phyloP scores from a whole-genome alignment of 1,140 invertebrate species.

The Phenacoccus solenopsis region DNA sequence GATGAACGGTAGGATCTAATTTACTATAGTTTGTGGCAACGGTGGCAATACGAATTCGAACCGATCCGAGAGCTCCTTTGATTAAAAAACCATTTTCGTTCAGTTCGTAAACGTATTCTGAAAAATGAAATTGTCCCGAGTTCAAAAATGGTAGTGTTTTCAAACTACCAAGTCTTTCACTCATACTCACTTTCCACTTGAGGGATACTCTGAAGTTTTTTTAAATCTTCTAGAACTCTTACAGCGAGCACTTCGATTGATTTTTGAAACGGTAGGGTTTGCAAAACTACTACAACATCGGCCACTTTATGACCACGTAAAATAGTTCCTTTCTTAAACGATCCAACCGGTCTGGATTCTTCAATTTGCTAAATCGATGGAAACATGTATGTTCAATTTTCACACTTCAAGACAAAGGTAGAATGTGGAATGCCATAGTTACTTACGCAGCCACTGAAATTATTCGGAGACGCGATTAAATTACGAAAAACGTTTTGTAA shows the following conservation, averaged over 20 bases:
- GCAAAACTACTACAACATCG: slow-evolving; percentile 95
- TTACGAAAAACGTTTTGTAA: slow-evolving; percentile 85
- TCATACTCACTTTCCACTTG: background rate
- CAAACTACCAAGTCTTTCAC: background rate
- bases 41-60: slow-evolving; percentile 49
- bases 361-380: slow-evolving; percentile 66
- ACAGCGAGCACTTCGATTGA: background rate
- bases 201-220: background rate
- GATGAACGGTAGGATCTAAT: slow-evolving; percentile 43
- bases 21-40: slow-evolving; percentile 47
- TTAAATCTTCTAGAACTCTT: slow-evolving; percentile 4
- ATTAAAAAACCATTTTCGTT: slow-evolving; percentile 3
- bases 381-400: background rate
- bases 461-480: slow-evolving; percentile 79
- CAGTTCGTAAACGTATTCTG: slow-evolving; percentile 8
- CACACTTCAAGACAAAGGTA: too few relatives aligned
- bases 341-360: slow-evolving; percentile 89
- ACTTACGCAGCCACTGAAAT: slow-evolving; percentile 92
- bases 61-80: slow-evolving; percentile 34
- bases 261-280: slow-evolving; percentile 67
- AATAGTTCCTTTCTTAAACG: slow-evolving; percentile 97
- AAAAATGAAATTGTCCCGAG: background rate
- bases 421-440: slow-evolving; percentile 20
- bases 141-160: background rate
- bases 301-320: slow-evolving; percentile 87